These are phyloP conservation scores for Druon quercuslanigerum DNA, from an alignment of 1,140 invertebrate species.

Conservation along the genomic window DNA sequence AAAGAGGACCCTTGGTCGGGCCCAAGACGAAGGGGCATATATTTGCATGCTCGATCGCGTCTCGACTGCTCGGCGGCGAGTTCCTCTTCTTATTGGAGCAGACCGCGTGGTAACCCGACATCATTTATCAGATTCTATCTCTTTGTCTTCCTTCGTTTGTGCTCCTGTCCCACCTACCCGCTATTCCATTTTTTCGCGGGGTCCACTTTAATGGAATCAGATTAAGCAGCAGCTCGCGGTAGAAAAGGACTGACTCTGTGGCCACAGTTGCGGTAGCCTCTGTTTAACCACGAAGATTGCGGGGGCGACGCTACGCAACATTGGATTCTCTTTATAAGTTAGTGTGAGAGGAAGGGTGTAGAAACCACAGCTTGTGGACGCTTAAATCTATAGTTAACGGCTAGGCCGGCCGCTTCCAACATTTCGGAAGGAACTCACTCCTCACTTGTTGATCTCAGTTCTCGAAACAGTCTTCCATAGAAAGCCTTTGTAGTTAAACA, in stretches of 20 bases:
- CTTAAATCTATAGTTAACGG: constrained; percentile 24
- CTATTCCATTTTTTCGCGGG: constrained; percentile 32
- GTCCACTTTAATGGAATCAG: constrained; percentile 55
- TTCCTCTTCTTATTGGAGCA: constrained; percentile 39
- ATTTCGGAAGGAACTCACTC: not conserved
- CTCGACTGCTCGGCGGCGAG: constrained; percentile 23
- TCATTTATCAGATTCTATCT: constrained; percentile 59
- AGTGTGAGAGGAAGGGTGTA: constrained; percentile 5
- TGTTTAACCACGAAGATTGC: too few relatives aligned
- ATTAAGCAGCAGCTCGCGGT: constrained; percentile 45
- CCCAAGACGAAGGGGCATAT: constrained; percentile 41
- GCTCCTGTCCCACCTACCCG: constrained; percentile 31
- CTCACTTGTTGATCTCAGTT: constrained; percentile 15
- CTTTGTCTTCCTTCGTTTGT: constrained; percentile 45
- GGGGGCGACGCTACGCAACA: not conserved
- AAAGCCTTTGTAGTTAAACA: too few relatives aligned
- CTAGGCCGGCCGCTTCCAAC: not conserved
- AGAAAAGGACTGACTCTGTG: too few relatives aligned
- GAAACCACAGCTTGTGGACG: constrained; percentile 17
- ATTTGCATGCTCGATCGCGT: constrained; percentile 56
- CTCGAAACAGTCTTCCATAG: not conserved
- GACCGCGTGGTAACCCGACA: constrained; percentile 39
- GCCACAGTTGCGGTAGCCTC: too few relatives aligned
- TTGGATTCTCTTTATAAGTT: constrained; percentile 7
- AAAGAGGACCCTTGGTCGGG: not conserved